phyloP scores from a whole-genome alignment of 2,113 vertebrate genomes.

The Trogon surrucura region DNA sequence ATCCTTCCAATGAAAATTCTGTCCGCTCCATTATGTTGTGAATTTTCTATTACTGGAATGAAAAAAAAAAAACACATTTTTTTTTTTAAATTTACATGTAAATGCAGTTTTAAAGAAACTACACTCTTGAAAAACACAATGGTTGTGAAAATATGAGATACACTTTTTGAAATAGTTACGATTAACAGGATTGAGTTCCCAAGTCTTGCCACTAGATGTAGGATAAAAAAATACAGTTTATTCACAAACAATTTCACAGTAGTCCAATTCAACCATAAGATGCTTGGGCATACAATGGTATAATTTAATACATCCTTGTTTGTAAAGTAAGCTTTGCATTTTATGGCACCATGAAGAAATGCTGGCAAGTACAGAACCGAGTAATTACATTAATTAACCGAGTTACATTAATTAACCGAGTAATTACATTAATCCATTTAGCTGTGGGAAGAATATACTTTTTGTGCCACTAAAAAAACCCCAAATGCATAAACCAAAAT shows the following conservation, averaged over 20 bases:
- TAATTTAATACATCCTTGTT: neutral
- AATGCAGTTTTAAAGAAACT: neutral
- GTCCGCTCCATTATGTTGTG: constrained; percentile 68
- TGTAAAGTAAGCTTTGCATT: neutral
- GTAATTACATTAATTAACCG: too few species aligned
- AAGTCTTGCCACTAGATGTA: neutral
- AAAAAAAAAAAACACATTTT: neutral
- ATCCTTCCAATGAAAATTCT: constrained; percentile 84
- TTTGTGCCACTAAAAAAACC: neutral
- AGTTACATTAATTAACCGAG: too few species aligned
- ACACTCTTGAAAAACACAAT: neutral
- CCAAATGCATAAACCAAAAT: neutral
- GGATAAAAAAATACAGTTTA: neutral
- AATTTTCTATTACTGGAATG: constrained; percentile 76
- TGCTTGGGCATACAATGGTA: neutral
- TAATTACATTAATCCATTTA: neutral
- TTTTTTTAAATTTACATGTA: neutral
- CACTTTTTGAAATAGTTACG: neutral
- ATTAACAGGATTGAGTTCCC: neutral
- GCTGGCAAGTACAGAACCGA: neutral
- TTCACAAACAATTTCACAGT: neutral
- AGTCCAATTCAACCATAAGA: neutral
- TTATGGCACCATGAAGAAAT: neutral
- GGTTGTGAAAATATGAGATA: neutral
- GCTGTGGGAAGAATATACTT: neutral